These are phyloP conservation scores for Mormoops blainvillei DNA, from an alignment of 2,113 vertebrate species.

Conservation along the genomic window DNA sequence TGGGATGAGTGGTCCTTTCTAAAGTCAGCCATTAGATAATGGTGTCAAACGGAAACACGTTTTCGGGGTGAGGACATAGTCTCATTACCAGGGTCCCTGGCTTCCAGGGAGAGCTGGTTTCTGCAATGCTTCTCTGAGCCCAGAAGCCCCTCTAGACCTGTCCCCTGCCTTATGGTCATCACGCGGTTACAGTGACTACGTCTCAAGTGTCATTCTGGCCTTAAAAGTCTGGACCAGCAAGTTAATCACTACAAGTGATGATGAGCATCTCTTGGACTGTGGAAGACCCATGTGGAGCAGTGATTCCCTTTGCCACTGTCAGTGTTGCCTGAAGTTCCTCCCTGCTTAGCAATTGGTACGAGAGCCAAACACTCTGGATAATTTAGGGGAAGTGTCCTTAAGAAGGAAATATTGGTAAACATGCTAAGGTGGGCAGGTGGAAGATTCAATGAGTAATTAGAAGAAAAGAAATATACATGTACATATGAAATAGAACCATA, in stretches of 20 bases:
- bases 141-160: not conserved
- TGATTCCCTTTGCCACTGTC: not conserved
- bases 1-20: not conserved
- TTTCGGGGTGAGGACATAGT: not conserved
- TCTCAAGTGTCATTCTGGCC: not conserved
- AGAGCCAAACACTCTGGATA: not conserved
- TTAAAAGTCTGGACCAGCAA: not conserved
- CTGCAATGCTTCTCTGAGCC: too few relatives aligned
- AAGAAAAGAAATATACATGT: too few relatives aligned
- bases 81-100: not conserved
- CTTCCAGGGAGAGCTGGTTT: not conserved
- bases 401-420: not conserved
- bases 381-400: not conserved
- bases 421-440: not conserved
- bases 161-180: too few relatives aligned
- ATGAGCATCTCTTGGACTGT: fast-evolving
- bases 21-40: not conserved
- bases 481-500: not conserved
- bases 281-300: not conserved
- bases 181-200: not conserved
- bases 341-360: not conserved
- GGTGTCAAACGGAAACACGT: not conserved
- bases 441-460: not conserved
- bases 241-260: not conserved
- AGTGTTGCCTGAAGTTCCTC: not conserved